These are phyloP conservation scores for Helostoma temminkii DNA, from an alignment of 2,797 vertebrate species.

Conservation along the genomic window DNA sequence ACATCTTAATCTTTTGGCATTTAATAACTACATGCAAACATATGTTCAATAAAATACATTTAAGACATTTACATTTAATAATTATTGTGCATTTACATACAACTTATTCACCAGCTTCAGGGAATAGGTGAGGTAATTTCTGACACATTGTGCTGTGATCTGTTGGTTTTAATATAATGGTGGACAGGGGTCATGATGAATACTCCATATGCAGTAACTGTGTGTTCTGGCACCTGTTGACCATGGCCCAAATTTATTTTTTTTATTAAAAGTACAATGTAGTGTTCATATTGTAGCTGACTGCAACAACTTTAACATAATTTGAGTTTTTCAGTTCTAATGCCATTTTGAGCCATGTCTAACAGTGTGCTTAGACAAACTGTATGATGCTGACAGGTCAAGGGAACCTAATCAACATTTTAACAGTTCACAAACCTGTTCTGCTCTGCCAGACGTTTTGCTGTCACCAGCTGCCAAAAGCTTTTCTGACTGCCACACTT, in stretches of 20 bases:
- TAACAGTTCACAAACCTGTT: conserved; percentile 18
- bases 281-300: too few species aligned
- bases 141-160: conserved; percentile 3
- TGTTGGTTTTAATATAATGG: too few species aligned
- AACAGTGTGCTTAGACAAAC: background rate
- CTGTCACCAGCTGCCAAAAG: background rate
- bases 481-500: conserved; percentile 19
- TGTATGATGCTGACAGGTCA: background rate
- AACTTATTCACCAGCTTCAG: background rate
- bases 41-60: background rate
- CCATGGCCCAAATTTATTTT: too few species aligned
- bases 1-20: conserved; percentile 1
- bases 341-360: background rate
- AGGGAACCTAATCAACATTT: background rate
- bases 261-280: too few species aligned
- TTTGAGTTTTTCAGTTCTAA: too few species aligned
- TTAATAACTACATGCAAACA: background rate
- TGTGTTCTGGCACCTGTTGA: too few species aligned
- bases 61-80: too few species aligned
- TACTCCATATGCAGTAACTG: too few species aligned
- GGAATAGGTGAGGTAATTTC: background rate
- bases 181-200: too few species aligned
- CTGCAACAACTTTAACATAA: too few species aligned
- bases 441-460: conserved; percentile 3
- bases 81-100: background rate